Conservation (phyloP, 2,113 vertebrate species). For the Corythoichthys intestinalis region DNA sequence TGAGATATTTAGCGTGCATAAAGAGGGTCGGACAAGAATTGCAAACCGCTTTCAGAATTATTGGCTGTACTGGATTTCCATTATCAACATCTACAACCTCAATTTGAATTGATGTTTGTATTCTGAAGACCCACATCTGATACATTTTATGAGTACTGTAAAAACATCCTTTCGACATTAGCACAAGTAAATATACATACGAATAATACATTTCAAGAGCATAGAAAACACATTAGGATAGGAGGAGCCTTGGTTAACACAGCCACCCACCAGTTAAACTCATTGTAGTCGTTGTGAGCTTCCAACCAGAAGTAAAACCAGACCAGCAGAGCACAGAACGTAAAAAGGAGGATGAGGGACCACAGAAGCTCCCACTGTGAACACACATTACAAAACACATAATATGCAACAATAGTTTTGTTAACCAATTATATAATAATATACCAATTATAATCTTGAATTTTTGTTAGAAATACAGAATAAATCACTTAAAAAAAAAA, state of each 20-base stretch:
- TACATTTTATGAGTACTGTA: not conserved
- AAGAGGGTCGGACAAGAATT: constrained; percentile 6
- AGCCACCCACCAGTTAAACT: constrained; percentile 94
- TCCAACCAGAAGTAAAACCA: constrained; percentile 99
- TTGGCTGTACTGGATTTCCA: not conserved
- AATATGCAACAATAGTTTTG: no score
- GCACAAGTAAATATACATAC: constrained; percentile 26
- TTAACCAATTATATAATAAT: not conserved
- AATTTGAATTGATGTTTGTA: not conserved
- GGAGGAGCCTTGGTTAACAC: no score
- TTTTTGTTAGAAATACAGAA: not conserved
- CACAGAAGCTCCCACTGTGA: constrained; percentile 92
- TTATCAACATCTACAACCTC: not conserved
- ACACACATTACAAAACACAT: constrained; percentile 4
- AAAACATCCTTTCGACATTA: not conserved
- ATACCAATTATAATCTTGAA: not conserved
- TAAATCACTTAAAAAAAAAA: not conserved
- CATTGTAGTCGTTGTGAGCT: constrained; percentile 91
- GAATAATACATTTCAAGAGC: constrained; percentile 13
- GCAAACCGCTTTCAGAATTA: not conserved
- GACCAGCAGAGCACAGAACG: constrained; percentile 85
- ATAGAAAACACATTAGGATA: constrained; percentile 15
- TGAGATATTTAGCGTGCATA: constrained; percentile 13
- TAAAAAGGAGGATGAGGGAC: constrained; percentile 86
- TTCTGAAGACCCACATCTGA: not conserved